phyloP scores from a whole-genome alignment of 2,888 invertebrate genomes.

The Eristalis tenax region DNA sequence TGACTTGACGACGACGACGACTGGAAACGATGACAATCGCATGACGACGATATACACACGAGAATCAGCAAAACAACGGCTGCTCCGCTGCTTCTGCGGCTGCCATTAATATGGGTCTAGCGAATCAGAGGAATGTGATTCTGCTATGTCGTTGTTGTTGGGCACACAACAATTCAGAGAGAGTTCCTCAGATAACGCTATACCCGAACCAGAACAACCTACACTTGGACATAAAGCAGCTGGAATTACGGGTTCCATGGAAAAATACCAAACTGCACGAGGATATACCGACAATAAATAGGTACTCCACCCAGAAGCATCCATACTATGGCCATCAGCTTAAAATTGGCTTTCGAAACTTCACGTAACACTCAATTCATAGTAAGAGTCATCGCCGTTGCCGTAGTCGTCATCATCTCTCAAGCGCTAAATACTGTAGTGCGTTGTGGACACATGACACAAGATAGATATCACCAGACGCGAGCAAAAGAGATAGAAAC shows the following conservation, averaged over 20 bases:
- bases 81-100: slow-evolving; percentile 40
- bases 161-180: slow-evolving; percentile 24
- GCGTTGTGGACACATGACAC: slow-evolving; percentile 70
- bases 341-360: slow-evolving; percentile 60
- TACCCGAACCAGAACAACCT: slow-evolving; percentile 20
- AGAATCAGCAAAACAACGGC: slow-evolving; percentile 46
- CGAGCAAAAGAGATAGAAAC: slow-evolving; percentile 71
- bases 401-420: slow-evolving; percentile 66
- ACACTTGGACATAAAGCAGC: slow-evolving; percentile 40
- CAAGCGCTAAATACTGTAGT: slow-evolving; percentile 61
- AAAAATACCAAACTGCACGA: slow-evolving; percentile 39
- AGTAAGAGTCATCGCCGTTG: slow-evolving; percentile 63
- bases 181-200: slow-evolving; percentile 58
- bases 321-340: slow-evolving; percentile 32
- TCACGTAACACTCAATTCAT: slow-evolving; percentile 60
- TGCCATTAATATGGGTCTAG: slow-evolving; percentile 53
- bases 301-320: slow-evolving; percentile 51
- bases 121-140: slow-evolving; percentile 53
- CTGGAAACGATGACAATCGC: slow-evolving; percentile 55
- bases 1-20: slow-evolving; percentile 55
- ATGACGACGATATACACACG: slow-evolving; percentile 54
- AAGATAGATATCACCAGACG: slow-evolving; percentile 39
- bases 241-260: slow-evolving; percentile 35
- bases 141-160: slow-evolving; percentile 44
- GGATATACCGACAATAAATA: slow-evolving; percentile 51